Base-by-base conservation (phyloP, 2,888 invertebrate species). In the Spialia ferax region DNA sequence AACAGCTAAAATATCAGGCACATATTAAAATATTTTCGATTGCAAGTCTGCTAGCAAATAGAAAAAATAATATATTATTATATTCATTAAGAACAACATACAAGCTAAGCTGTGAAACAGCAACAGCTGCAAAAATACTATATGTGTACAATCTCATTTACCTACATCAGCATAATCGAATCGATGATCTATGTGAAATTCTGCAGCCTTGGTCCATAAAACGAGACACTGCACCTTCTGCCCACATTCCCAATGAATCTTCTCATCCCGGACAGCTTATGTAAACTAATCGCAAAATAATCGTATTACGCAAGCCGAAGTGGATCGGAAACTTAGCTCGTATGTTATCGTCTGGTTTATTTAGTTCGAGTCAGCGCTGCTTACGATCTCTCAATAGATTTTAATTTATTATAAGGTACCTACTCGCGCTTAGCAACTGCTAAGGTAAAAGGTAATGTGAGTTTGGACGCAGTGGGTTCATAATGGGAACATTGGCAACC, bases 241-340 rank as follows among this genome's bases (percentile, higher is more conserved):
- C 69, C 69, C 69, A 64, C 70, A 35, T 50, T 20, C 59, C 7
- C 67, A 62, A 79, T 80, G 75, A 81, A 81, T 80, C 78, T 81
- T 73, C 55, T n/a, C 73, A 68, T 48, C 64, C 35, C 60, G 64
- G 75, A 74, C 73, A 77, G 72, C 74, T 80, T 59, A 38, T 65
- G 1, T 65, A 59, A 29, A 59, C 57, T 56, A 56, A 63, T 65
- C 50, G 38, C 52, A 3, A 35, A 59, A 64, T 65, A 50, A 59
- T 48, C 55, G 38, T 38, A 59, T 59, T 65, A 65, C 65, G 56
- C 32, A 57, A 48, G 18, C 23, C 26, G 26, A 55, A 65, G 59
- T 59, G 59, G 65, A 69, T 68, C 70, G 70, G 74, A 72, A 72
- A 61, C 57, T 68, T 45, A 56, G 63, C 68, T 57, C 60, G 48